phyloP scores from a whole-genome alignment of 1,140 invertebrate species.

The Anoplolepis gracilipes region DNA sequence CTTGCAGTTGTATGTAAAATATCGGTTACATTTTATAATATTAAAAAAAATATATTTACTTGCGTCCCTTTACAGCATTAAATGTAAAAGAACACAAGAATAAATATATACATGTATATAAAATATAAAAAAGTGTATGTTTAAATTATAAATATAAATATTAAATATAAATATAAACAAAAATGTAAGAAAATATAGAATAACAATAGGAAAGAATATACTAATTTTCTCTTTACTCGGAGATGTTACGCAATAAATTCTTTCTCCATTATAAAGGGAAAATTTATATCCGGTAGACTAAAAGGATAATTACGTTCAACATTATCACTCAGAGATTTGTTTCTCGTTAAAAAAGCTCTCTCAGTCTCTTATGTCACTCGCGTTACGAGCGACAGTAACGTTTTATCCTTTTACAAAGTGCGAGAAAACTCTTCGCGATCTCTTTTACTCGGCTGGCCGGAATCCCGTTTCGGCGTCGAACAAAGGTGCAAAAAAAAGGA shows the following conservation, averaged over 20 bases:
- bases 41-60: background rate
- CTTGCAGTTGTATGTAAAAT: background rate
- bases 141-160: background rate
- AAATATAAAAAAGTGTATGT: too few relatives aligned
- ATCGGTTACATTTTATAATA: too few relatives aligned
- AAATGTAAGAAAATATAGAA: background rate
- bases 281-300: background rate
- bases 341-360: slow-evolving; percentile 8
- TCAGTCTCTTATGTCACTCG: background rate
- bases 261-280: background rate
- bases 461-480: slow-evolving; percentile 53
- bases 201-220: background rate
- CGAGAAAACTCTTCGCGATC: slow-evolving; percentile 70
- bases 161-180: background rate
- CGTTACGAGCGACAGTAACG: slow-evolving; percentile 25
- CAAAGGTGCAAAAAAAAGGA: slow-evolving; percentile 67
- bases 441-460: slow-evolving; percentile 49
- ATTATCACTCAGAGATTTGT: slow-evolving; percentile 19
- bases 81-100: background rate
- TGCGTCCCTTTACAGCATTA: background rate
- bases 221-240: background rate
- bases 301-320: background rate
- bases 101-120: background rate
- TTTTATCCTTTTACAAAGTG: slow-evolving; percentile 28
- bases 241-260: background rate